A percentile compares a stretch with the other conserved stretches of the same genome.
Conservation (phyloP, 2,888 invertebrate species). For the Hypercompe scribonia region DNA sequence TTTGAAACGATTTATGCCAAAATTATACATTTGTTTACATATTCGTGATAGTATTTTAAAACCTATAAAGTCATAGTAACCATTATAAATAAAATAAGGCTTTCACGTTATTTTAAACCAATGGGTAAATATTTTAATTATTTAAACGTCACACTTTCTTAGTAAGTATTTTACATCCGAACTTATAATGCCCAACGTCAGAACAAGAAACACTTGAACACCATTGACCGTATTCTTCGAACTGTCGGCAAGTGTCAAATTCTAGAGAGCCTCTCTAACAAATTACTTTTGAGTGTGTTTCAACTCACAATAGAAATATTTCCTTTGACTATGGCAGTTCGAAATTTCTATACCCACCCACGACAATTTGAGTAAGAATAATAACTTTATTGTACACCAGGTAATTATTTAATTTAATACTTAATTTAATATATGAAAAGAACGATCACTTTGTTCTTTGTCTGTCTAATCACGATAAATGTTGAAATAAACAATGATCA, state of each 20-base stretch:
- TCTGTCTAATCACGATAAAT: not conserved
- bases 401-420: too few relatives aligned
- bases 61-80: too few relatives aligned
- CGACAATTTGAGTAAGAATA: not conserved
- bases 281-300: conserved; percentile 22
- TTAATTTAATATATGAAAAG: too few relatives aligned
- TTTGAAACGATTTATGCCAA: not conserved
- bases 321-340: not conserved
- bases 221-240: conserved; percentile 28
- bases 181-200: not conserved
- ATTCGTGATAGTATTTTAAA: too few relatives aligned
- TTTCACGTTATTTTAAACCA: not conserved
- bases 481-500: too few relatives aligned
- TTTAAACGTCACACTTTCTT: not conserved
- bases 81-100: not conserved
- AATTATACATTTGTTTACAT: too few relatives aligned
- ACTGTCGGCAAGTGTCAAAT: conserved; percentile 36
- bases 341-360: not conserved
- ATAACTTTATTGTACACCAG: not conserved
- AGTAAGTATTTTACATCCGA: conserved; percentile 1
- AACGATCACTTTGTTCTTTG: not conserved
- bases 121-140: not conserved
- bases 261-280: conserved; percentile 30
- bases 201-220: conserved; percentile 5
- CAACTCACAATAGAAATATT: not conserved